Evolutionary conservation across 2,797 vertebrate genomes (phyloP).

Genomic region (Poecilia wingei): DNA sequence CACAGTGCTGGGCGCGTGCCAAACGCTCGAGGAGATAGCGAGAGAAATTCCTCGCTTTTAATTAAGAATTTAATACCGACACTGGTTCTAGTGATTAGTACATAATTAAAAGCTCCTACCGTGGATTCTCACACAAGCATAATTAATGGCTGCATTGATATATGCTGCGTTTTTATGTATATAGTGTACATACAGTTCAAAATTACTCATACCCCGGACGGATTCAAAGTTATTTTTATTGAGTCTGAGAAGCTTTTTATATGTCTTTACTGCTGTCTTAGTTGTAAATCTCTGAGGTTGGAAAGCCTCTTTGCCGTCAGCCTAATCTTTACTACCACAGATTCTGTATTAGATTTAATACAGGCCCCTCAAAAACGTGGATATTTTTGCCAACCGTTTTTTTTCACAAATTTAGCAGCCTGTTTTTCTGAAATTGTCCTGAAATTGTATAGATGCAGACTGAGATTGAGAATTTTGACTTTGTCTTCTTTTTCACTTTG

Average conservation of each 20-base stretch:
- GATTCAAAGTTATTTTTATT: neutral
- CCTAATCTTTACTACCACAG: neutral
- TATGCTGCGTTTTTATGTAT: slow-evolving; percentile 15
- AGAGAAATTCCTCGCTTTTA: slow-evolving; percentile 75
- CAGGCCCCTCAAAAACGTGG: neutral
- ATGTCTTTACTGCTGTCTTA: neutral
- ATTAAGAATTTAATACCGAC: slow-evolving; percentile 78
- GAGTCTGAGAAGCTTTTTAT: neutral
- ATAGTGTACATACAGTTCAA: neutral
- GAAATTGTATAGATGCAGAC: neutral
- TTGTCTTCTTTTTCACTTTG: neutral
- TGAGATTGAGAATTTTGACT: neutral
- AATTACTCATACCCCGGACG: neutral
- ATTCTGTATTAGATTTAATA: neutral
- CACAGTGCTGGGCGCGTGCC: slow-evolving; percentile 62
- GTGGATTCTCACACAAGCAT: slow-evolving; percentile 61
- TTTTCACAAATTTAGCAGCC: neutral
- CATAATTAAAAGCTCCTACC: slow-evolving; percentile 74
- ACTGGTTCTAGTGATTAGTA: slow-evolving; percentile 76
- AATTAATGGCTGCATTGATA: slow-evolving; percentile 59
- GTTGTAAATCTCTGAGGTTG: neutral
- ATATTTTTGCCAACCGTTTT: neutral
- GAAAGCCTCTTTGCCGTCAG: neutral
- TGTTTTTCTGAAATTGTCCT: neutral
- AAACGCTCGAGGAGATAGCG: slow-evolving; percentile 72